Evolutionary conservation across 2,113 vertebrate genomes (phyloP), one percentile per base, ranked within the genome.

Genomic region (Siniperca knerii): DNA sequence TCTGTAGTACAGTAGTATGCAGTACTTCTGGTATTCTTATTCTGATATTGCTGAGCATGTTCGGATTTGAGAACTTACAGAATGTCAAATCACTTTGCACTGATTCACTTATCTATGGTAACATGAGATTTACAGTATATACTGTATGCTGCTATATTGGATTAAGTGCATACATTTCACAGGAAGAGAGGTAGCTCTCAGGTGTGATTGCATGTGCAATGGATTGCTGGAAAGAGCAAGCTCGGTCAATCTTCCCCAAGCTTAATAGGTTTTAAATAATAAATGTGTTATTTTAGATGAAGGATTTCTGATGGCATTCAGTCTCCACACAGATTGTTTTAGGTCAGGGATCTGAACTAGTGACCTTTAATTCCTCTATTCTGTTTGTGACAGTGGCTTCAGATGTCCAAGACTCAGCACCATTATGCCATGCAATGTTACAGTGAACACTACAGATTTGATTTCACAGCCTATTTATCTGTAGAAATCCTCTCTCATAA

Each of bases 261-360:
- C 11, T 67, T 65, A 75, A 66, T n/a, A 64, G 35, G 12, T 46
- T 74, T 79, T 85, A 66, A 76, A 84, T 84, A 86, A 84, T 70
- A 60, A 37, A 75, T 61, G 1, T n/a, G 29, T 20, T 64, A 44
- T 85, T 78, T 66, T 21, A 67, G 46, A 5, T 12, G 42, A 6
- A 20, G 16, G 62, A 25, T 48, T 71, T 65, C 61, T 50, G 2
- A 4, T 71, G 15, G 37, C 57, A 48, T 67, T 64, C 6, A 52
- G 23, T 69, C 54, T 69, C 50, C 7, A 2, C 54, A 67, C 25
- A 15, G 76, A 83, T 48, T 23, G 2, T 77, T 37, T 61, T 23
- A 86, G 77, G 71, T 87, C 82, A 77, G 11, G 54, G 67, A 79
- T 84, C 60, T 75, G 54, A 90, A 86, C 80, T 23, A 20, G 18